Base-by-base conservation (phyloP, 1,140 invertebrate genomes). In the Propsilocerus akamusi region DNA sequence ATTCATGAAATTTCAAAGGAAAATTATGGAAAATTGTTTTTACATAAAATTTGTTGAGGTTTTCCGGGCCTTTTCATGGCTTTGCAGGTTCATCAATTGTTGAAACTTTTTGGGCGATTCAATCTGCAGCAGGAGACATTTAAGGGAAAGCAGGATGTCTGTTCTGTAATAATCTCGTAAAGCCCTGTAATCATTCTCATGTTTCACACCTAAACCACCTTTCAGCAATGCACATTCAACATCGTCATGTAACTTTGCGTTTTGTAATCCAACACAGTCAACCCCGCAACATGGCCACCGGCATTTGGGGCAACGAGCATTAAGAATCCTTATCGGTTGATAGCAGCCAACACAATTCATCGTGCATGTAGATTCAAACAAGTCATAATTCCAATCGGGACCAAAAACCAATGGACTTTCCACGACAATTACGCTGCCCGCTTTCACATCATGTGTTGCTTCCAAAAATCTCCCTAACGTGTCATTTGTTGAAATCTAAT, bases 321-420 rank as follows among this genome's bases (percentile, higher is more conserved):
- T 41, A 17, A 41, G 34, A 4, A 41, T 20, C 22, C 17, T 20
- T 17, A 41, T 65, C 0, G 72, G 71, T 50, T 65, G 65, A 54
- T 74, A 78, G 59, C 80, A 82, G 0, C 75, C 78, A 1, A 77
- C 72, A 53, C 77, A 80, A 2, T 67, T 56, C 24, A 64, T 57
- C 17, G 60, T 49, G 2, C 49, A 53, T 6, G 53, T 47, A 5
- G 50, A 41, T 47, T 57, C 58, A 5, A 63, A 59, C 23, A 70
- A 63, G n/a, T 70, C 64, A 8, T 63, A 57, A 56, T 72, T 74
- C 37, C 67, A 66, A 28, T 77, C 73, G 2, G 81, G 81, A 0
- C 76, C 81, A 59, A 77, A 80, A 17, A 83, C 72, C 14, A 86
- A 58, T 0, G 84, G 83, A 11, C 66, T 51, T 59, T 87, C 82